Conservation (phyloP, 2,888 invertebrate species). For the Mellilla xanthometata region DNA sequence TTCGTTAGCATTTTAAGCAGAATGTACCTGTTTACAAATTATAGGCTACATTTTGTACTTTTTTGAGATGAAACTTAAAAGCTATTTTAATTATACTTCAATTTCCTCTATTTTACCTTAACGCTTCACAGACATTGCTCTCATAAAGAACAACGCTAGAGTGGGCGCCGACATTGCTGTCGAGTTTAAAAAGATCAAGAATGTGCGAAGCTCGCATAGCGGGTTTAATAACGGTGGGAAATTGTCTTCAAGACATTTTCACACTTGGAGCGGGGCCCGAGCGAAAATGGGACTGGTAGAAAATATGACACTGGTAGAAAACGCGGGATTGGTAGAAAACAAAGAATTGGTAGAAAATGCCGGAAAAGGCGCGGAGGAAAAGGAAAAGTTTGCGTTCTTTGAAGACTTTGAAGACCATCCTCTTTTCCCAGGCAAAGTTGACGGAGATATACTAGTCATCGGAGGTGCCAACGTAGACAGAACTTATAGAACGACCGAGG, state of each 20-base stretch:
- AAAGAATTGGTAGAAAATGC: too few relatives aligned
- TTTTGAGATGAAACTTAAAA: too few relatives aligned
- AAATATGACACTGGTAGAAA: constrained; percentile 5
- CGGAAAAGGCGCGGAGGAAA: too few relatives aligned
- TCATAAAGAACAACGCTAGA: constrained; percentile 96
- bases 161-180: constrained; percentile 91
- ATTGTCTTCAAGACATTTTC: constrained; percentile 49
- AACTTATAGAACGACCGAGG: constrained; percentile 83
- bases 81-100: too few relatives aligned
- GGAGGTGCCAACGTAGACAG: constrained; percentile 91
- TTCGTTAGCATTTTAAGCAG: too few relatives aligned
- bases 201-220: constrained; percentile 47
- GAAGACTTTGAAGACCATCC: constrained; percentile 33
- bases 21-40: too few relatives aligned
- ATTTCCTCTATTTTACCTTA: constrained; percentile 23
- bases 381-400: too few relatives aligned
- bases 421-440: constrained; percentile 29
- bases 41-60: too few relatives aligned
- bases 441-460: constrained; percentile 84
- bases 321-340: background rate
- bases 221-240: constrained; percentile 49
- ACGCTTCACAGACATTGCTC: constrained; percentile 88
- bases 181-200: constrained; percentile 76
- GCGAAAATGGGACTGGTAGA: constrained; percentile 12
- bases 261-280: constrained; percentile 48